Percentiles rank a stretch among this genome's conserved stretches.
phyloP scores from a whole-genome alignment of 2,113 vertebrate genomes.

The Tringa solitaria region DNA sequence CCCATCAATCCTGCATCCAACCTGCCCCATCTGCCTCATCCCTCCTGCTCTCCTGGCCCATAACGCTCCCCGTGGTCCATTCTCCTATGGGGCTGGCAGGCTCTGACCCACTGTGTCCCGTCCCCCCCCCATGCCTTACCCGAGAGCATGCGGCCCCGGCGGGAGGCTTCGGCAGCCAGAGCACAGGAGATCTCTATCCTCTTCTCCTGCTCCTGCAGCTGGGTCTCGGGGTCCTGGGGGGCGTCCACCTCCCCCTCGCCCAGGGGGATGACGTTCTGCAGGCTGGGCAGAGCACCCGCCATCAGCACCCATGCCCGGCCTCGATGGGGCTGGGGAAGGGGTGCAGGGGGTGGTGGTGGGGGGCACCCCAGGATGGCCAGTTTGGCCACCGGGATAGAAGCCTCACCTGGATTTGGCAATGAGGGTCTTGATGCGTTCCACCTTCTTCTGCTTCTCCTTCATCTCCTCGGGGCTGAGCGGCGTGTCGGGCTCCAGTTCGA shows the following conservation, averaged over 20 bases:
- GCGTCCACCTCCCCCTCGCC: slow-evolving; percentile 85
- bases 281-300: slow-evolving; percentile 59
- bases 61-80: neutral
- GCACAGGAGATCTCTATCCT: slow-evolving; percentile 95
- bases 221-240: slow-evolving; percentile 82
- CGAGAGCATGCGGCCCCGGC: slow-evolving; percentile 91
- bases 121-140: slow-evolving; percentile 76
- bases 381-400: fast-evolving
- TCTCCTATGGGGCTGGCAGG: fast-evolving
- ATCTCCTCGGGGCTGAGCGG: slow-evolving; percentile 92
- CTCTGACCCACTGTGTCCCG: fast-evolving
- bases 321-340: neutral
- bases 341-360: fast-evolving
- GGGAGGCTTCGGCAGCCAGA: slow-evolving; percentile 93
- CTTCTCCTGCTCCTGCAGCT: slow-evolving; percentile 96
- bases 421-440: slow-evolving; percentile 94
- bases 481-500: slow-evolving; percentile 80
- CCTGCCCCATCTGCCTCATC: neutral
- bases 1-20: neutral
- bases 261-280: slow-evolving; percentile 91
- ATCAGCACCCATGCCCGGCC: neutral
- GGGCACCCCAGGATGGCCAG: fast-evolving
- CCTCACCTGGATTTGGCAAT: slow-evolving; percentile 96
- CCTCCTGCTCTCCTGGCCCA: neutral
- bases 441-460: slow-evolving; percentile 94